Evolutionary conservation across 2,888 invertebrate species (phyloP), one percentile per base, ranked within the genome.

Genomic region (Amiota minor): DNA sequence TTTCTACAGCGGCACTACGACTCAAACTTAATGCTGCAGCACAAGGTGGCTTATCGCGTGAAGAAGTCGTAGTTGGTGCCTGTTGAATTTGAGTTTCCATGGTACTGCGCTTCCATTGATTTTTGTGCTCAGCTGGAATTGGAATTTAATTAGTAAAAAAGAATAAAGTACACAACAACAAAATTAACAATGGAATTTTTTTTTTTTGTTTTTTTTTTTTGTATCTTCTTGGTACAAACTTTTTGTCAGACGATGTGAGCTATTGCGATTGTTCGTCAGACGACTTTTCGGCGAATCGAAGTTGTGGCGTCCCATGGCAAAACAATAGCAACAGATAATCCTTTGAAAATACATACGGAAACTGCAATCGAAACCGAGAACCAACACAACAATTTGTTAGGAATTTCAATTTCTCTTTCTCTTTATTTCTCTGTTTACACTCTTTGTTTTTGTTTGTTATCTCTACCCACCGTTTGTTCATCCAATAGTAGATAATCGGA

Each of bases 401-500:
- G n/a, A 45, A 64, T 18, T 16, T 9, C 50, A 14, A n/a, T 9
- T 50, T 12, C n/a, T 14, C 11, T 6, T 16, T 68, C 23, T 23
- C 3, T 23, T 2, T 23, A 2, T 23, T 3, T 23, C 23, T 23
- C 23, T 23, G 3, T 23, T 23, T 23, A 3, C 3, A 49, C 49
- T 50, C 14, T 11, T 46, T 35, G 11, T 18, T 12, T 70, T 0
- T 9, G 12, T n/a, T 67, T 35, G 6, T 23, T 23, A 23, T 23
- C 23, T 35, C 9, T 18, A 4, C 91, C 91, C 90, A 95, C 95
- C 94, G 93, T 80, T 95, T 94, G 89, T 97, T 97, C 97, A 97
- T 97, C 95, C 96, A 96, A 87, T 96, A 97, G 89, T 97, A 97
- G 69, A 97, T 96, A 73, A 97, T 93, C 0, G 97, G 97, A 90